Percentiles rank a stretch among this genome's conserved stretches.
Conservation (phyloP, 2,797 vertebrate species). For the Sarcoramphus papa region DNA sequence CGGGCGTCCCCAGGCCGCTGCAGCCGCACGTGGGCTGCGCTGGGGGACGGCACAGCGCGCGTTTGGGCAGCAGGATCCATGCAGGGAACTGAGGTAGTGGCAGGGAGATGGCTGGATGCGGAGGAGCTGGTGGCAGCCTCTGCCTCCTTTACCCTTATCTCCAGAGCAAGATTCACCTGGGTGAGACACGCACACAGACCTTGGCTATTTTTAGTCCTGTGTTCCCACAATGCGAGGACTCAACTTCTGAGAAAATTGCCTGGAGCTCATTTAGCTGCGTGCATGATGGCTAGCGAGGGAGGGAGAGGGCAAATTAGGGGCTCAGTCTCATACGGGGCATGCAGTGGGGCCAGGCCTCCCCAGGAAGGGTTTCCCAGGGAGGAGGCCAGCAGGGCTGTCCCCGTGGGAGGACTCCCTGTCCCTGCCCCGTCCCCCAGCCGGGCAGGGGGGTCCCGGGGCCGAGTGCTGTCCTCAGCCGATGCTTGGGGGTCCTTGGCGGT, state of each 20-base stretch:
- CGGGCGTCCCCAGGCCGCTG: fast-evolving
- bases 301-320: not conserved
- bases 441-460: fast-evolving
- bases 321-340: fast-evolving
- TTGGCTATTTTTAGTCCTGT: not conserved
- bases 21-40: fast-evolving
- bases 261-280: not conserved
- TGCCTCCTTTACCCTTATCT: not conserved
- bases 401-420: not conserved
- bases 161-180: not conserved
- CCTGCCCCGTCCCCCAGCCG: fast-evolving
- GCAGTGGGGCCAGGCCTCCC: not conserved
- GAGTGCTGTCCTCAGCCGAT: fast-evolving
- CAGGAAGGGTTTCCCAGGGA: not conserved
- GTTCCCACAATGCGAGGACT: not conserved
- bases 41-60: fast-evolving
- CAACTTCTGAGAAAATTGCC: constrained; percentile 35
- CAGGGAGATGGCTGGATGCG: not conserved
- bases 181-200: not conserved
- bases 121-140: not conserved
- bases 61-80: fast-evolving
- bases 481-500: fast-evolving
- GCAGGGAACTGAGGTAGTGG: not conserved
- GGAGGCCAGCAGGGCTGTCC: not conserved
- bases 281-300: not conserved